Percentiles rank a stretch among this genome's conserved stretches.
These are phyloP conservation scores for Phthorimaea operculella DNA, from an alignment of 1,140 invertebrate genomes.

Conservation along the genomic window DNA sequence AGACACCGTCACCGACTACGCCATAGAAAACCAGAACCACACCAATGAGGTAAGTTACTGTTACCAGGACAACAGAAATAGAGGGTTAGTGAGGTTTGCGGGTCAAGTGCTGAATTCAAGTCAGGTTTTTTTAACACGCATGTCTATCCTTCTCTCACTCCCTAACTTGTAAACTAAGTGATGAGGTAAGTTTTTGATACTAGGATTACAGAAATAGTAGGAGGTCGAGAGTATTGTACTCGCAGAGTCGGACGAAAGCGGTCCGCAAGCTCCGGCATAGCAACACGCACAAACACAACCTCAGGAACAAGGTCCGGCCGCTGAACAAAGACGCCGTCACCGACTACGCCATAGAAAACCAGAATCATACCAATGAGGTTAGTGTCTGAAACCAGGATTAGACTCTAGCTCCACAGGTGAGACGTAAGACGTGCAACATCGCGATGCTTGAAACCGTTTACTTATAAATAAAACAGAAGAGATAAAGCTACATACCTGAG, in stretches of 20 bases:
- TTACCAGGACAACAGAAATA: constrained; percentile 86
- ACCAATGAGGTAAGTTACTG: constrained; percentile 38
- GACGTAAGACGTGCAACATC: constrained; percentile 51
- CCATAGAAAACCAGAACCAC: constrained; percentile 39
- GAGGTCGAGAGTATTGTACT: constrained; percentile 85
- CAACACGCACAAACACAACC: constrained; percentile 59
- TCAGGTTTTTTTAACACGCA: constrained; percentile 69
- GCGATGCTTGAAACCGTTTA: constrained; percentile 91
- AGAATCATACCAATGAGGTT: constrained; percentile 50
- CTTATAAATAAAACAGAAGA: too few species aligned
- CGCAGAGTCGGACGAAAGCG: constrained; percentile 83
- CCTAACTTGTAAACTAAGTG: constrained; percentile 57
- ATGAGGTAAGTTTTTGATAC: constrained; percentile 52
- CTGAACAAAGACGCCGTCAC: constrained; percentile 40
- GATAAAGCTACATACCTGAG: too few species aligned
- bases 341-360: constrained; percentile 41
- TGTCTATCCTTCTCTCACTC: too few species aligned
- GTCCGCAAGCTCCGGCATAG: constrained; percentile 76
- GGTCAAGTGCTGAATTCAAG: constrained; percentile 88
- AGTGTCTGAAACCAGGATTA: constrained; percentile 74
- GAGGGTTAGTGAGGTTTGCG: too few species aligned
- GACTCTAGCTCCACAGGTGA: constrained; percentile 39
- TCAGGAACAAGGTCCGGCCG: constrained; percentile 53
- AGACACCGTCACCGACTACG: constrained; percentile 41
- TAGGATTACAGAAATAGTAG: constrained; percentile 90